Conservation (phyloP, 2,113 vertebrate genomes). For the Petaurus breviceps region DNA sequence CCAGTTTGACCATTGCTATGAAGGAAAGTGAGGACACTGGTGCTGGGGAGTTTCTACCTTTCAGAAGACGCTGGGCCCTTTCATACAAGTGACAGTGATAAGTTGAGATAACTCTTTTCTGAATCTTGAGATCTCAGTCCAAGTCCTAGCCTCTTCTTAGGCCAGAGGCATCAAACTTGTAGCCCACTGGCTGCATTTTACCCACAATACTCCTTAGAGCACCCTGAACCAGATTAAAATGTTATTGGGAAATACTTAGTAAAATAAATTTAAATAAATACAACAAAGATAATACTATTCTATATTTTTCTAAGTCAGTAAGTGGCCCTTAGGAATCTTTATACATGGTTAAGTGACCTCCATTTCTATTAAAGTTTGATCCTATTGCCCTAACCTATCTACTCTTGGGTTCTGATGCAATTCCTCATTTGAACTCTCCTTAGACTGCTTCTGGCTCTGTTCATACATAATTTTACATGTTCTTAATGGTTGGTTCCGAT, state of each 20-base stretch:
- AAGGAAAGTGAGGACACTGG: background rate
- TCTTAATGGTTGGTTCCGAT: background rate
- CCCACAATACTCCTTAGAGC: background rate
- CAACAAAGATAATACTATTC: background rate
- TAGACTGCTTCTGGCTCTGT: background rate
- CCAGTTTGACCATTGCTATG: background rate
- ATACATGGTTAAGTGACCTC: background rate
- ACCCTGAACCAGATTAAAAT: background rate
- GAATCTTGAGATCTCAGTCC: background rate
- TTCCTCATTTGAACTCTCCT: background rate
- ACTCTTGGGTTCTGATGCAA: background rate
- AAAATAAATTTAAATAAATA: background rate
- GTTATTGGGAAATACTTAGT: background rate
- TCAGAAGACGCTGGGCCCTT: background rate
- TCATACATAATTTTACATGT: background rate
- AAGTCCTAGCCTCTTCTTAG: background rate
- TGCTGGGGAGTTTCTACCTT: background rate
- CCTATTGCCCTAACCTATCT: background rate
- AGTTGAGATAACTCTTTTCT: background rate
- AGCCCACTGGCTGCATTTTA: background rate
- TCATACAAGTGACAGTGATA: background rate
- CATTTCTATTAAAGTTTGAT: background rate
- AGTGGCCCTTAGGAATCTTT: background rate
- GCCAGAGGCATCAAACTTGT: background rate
- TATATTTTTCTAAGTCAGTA: background rate